A percentile compares a stretch with the other conserved stretches of the same genome.
phyloP scores from a whole-genome alignment of 2,113 vertebrate genomes.

The Leptosomus discolor region DNA sequence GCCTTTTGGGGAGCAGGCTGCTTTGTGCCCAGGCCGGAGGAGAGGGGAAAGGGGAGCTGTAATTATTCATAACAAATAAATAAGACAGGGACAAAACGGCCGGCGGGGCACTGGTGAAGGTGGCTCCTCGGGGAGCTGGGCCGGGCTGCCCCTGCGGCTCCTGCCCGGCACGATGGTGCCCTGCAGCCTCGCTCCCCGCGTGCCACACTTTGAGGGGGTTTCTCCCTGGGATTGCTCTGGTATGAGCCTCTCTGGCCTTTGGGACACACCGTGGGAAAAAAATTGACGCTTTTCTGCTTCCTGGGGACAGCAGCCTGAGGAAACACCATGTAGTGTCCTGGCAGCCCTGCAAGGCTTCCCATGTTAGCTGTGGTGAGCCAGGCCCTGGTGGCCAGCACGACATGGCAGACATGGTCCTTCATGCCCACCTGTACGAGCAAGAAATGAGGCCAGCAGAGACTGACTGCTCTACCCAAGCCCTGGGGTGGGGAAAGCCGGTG shows the following conservation, averaged over 20 bases:
- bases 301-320: background rate
- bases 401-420: background rate
- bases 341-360: background rate
- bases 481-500: rapidly evolving
- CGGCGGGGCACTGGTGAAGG: rapidly evolving
- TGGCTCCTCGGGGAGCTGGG: rapidly evolving
- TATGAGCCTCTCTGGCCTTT: background rate
- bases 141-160: background rate
- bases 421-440: background rate
- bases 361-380: rapidly evolving
- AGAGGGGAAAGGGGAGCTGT: background rate
- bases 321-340: rapidly evolving
- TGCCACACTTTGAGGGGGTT: rapidly evolving
- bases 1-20: background rate
- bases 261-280: background rate
- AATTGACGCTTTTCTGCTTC: background rate
- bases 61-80: background rate
- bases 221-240: background rate
- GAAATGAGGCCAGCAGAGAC: rapidly evolving
- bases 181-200: rapidly evolving
- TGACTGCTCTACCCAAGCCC: rapidly evolving
- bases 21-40: background rate
- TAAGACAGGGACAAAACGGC: background rate
- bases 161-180: rapidly evolving
- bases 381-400: rapidly evolving